These are phyloP conservation scores for Trichosurus vulpecula DNA, from an alignment of 2,797 vertebrate species.

Conservation along the genomic window DNA sequence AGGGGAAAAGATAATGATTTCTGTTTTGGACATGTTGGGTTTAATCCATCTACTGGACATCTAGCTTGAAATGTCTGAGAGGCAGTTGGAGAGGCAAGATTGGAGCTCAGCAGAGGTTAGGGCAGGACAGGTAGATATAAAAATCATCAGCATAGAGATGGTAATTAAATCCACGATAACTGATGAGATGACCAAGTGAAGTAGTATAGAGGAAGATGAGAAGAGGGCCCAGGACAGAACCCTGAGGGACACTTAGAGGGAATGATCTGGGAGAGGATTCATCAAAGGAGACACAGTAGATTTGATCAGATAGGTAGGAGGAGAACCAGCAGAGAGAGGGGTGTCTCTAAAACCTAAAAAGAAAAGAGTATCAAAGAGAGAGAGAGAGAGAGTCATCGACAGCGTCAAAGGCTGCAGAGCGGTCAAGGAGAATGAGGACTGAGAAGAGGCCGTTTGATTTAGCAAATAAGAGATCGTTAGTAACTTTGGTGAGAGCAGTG, in stretches of 20 bases:
- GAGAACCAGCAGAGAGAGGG: not conserved
- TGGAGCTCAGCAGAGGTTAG: not conserved
- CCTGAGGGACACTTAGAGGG: not conserved
- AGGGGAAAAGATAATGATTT: too few relatives aligned
- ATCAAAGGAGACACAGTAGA: not conserved
- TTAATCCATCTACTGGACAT: not conserved
- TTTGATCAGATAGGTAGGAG: not conserved
- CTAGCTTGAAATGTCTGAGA: too few relatives aligned
- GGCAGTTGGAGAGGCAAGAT: not conserved
- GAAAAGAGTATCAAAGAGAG: not conserved
- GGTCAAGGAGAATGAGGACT: not conserved
- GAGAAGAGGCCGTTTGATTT: not conserved
- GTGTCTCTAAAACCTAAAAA: too few relatives aligned
- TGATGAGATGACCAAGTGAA: not conserved
- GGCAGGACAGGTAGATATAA: not conserved
- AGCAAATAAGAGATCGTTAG: not conserved
- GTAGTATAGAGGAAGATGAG: not conserved
- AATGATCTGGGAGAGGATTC: not conserved
- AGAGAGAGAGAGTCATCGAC: not conserved
- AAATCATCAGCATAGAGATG: not conserved
- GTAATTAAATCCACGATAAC: not conserved
- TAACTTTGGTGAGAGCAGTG: not conserved
- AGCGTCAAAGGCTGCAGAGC: not conserved
- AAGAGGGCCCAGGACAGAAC: not conserved
- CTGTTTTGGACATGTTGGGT: not conserved